Conservation (phyloP, 2,888 invertebrate species). For the Isotomurus palustris region DNA sequence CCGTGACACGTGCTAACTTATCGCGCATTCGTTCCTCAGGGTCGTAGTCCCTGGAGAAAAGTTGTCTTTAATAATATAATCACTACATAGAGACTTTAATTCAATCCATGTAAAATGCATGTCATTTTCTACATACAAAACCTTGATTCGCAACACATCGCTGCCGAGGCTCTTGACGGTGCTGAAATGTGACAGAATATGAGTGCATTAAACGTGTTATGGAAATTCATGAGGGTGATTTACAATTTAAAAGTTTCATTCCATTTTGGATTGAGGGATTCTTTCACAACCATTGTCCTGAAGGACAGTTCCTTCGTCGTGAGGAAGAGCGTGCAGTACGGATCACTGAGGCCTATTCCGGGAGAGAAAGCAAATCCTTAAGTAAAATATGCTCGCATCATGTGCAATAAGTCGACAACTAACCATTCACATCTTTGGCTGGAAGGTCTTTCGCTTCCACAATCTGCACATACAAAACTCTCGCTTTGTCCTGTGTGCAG, state of each 20-base stretch:
- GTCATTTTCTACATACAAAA: background rate
- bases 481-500: conserved; percentile 22
- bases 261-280: conserved; percentile 27
- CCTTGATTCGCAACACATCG: conserved; percentile 22
- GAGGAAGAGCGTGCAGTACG: conserved; percentile 26
- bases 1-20: conserved; percentile 15
- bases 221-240: background rate
- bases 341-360: conserved; percentile 21
- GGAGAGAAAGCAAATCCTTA: background rate
- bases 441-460: conserved; percentile 27
- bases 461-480: conserved; percentile 27
- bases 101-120: background rate
- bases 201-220: background rate
- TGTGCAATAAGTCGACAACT: background rate
- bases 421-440: conserved; percentile 30
- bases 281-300: conserved; percentile 14
- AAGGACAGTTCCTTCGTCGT: conserved; percentile 24
- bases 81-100: background rate
- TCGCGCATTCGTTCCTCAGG: conserved; percentile 24
- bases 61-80: background rate
- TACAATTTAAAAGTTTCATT: conserved; percentile 31
- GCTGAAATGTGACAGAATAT: conserved; percentile 11
- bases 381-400: background rate
- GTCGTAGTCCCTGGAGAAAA: conserved; percentile 21
- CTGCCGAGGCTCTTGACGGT: conserved; percentile 15